Percentiles rank a stretch among this genome's conserved stretches.
phyloP scores from a whole-genome alignment of 2,888 invertebrate species.

The Patella ulyssiponensis region DNA sequence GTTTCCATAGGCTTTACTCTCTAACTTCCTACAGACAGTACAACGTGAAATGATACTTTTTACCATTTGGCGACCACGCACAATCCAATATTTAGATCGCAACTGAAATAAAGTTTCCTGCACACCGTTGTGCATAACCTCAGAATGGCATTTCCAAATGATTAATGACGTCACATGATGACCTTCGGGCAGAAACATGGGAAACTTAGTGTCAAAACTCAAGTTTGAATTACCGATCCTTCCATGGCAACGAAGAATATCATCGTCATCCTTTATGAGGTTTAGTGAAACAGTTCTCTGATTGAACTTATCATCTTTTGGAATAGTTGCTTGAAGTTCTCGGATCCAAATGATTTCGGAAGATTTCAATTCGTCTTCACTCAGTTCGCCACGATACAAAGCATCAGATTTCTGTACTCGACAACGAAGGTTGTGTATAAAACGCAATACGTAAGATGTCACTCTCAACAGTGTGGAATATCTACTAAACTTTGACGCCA shows the following conservation, averaged over 20 bases:
- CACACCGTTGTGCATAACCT: constrained; percentile 1
- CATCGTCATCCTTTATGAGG: not conserved
- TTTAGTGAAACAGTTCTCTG: not conserved
- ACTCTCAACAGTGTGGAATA: not conserved
- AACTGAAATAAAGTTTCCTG: constrained; percentile 4
- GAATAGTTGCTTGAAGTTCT: not conserved
- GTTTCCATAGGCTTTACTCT: not conserved
- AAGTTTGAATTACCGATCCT: not conserved
- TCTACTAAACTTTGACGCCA: too few relatives aligned
- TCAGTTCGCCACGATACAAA: not conserved
- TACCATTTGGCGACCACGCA: not conserved
- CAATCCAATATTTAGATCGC: not conserved
- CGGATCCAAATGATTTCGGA: not conserved
- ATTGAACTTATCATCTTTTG: not conserved
- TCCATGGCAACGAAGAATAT: not conserved
- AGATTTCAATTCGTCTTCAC: not conserved
- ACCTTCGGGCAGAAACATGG: not conserved
- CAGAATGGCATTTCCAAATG: not conserved
- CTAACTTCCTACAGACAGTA: not conserved
- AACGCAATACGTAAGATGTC: not conserved
- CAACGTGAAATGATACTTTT: not conserved
- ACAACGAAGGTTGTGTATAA: not conserved
- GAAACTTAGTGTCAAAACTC: not conserved
- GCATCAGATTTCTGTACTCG: not conserved
- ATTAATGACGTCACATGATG: not conserved